These are phyloP conservation scores for Tortricodes alternella DNA, from an alignment of 2,888 invertebrate species.

Conservation along the genomic window DNA sequence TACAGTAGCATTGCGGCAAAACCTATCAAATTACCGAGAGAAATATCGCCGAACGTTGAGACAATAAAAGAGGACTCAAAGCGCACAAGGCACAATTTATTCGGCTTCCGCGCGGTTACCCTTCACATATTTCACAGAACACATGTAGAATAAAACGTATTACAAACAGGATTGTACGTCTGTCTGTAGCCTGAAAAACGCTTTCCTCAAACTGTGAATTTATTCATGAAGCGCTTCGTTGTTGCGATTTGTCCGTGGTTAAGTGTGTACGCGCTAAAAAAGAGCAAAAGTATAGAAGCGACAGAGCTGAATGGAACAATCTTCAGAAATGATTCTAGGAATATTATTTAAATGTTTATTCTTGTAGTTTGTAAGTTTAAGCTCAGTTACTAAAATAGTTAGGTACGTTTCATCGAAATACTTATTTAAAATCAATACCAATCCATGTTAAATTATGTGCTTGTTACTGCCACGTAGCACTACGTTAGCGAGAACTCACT, in stretches of 20 bases:
- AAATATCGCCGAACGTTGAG: slow-evolving; percentile 21
- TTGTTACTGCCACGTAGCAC: too few relatives aligned
- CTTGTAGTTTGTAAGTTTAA: neutral
- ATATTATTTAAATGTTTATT: neutral
- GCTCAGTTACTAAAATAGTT: too few relatives aligned
- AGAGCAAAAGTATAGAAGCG: slow-evolving; percentile 16
- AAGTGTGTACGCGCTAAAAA: slow-evolving; percentile 8
- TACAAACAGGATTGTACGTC: slow-evolving; percentile 27
- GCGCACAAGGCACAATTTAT: slow-evolving; percentile 25
- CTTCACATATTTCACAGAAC: slow-evolving; percentile 28
- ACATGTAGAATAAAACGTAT: slow-evolving; percentile 29
- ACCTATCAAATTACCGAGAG: slow-evolving; percentile 19
- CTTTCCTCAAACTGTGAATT: slow-evolving; percentile 30
- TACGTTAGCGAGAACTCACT: too few relatives aligned
- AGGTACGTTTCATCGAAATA: too few relatives aligned
- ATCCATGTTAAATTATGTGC: too few relatives aligned
- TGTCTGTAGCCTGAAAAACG: slow-evolving; percentile 30
- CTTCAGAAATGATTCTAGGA: neutral
- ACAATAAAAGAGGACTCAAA: slow-evolving; percentile 22
- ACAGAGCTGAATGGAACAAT: neutral
- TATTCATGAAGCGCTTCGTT: slow-evolving; percentile 26
- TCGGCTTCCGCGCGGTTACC: slow-evolving; percentile 19
- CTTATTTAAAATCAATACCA: too few relatives aligned
- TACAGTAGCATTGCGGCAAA: neutral
- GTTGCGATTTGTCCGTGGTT: slow-evolving; percentile 29